Conservation (phyloP, 2,888 invertebrate species). For the Isoperla grammatica region DNA sequence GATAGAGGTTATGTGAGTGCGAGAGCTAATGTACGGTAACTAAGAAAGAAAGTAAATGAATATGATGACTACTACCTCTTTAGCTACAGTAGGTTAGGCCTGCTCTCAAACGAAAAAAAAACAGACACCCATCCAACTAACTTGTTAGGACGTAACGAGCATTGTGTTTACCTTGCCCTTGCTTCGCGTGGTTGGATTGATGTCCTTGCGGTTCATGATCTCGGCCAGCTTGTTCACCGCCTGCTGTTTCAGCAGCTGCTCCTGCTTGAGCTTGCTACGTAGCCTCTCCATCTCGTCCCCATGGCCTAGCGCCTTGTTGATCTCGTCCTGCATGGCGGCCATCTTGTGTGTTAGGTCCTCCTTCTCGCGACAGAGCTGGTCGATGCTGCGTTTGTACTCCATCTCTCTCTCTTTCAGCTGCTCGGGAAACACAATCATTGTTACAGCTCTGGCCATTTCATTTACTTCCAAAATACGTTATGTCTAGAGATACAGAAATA, state of each 20-base stretch:
- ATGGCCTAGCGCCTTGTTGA: conserved; percentile 52
- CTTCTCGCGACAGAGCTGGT: conserved; percentile 64
- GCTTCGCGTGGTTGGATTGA: conserved; percentile 66
- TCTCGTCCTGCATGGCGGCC: conserved; percentile 65
- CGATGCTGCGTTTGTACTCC: conserved; percentile 61
- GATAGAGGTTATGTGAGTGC: no score
- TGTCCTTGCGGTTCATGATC: conserved; percentile 88
- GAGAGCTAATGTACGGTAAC: no score
- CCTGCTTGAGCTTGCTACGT: conserved; percentile 60
- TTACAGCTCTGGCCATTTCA: no score
- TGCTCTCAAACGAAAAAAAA: no score
- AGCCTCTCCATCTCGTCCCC: no score
- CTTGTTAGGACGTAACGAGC: no score
- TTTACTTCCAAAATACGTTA: no score
- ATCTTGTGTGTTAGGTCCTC: conserved; percentile 71
- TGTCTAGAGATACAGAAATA: no score
- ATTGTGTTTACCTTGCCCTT: conserved; percentile 65
- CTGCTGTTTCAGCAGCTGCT: conserved; percentile 82
- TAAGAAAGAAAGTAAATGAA: no score
- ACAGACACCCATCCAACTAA: no score
- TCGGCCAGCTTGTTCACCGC: conserved; percentile 94
- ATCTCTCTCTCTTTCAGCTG: conserved; percentile 68
- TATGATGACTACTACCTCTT: no score
- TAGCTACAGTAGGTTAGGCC: no score
- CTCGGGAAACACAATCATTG: neutral